phyloP scores from a whole-genome alignment of 1,140 invertebrate species.

The Atopsyche davidsoni region DNA sequence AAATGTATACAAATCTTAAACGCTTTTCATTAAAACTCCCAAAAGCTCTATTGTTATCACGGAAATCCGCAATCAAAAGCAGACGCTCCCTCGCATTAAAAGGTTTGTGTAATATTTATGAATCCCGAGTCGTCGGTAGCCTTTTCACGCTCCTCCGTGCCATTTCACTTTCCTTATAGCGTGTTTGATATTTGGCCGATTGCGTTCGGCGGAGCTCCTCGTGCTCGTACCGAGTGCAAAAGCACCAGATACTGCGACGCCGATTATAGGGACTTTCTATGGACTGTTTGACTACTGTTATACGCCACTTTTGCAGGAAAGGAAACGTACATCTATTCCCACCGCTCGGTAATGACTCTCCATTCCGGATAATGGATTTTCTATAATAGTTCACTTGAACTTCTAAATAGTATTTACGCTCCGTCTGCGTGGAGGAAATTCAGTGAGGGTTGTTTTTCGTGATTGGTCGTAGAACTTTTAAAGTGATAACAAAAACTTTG shows the following conservation, averaged over 20 bases:
- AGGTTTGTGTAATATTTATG: no score
- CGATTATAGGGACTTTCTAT: conserved; percentile 19
- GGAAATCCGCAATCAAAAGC: no score
- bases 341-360: conserved; percentile 24
- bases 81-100: no score
- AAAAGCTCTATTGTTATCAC: no score
- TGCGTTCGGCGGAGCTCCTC: not conserved
- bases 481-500: no score
- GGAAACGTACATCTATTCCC: no score
- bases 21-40: no score
- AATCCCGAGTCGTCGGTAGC: no score
- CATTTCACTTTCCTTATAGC: conserved; percentile 1
- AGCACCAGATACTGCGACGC: conserved; percentile 9
- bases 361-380: conserved; percentile 31
- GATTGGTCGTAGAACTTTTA: no score
- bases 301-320: conserved; percentile 8
- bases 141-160: no score
- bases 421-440: conserved; percentile 3
- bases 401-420: conserved; percentile 30
- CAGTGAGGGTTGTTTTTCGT: no score
- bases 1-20: no score
- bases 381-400: conserved; percentile 28
- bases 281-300: conserved; percentile 5
- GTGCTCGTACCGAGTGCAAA: not conserved
- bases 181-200: conserved; percentile 15